Conservation (phyloP, 2,113 vertebrate genomes). For the Perca flavescens region DNA sequence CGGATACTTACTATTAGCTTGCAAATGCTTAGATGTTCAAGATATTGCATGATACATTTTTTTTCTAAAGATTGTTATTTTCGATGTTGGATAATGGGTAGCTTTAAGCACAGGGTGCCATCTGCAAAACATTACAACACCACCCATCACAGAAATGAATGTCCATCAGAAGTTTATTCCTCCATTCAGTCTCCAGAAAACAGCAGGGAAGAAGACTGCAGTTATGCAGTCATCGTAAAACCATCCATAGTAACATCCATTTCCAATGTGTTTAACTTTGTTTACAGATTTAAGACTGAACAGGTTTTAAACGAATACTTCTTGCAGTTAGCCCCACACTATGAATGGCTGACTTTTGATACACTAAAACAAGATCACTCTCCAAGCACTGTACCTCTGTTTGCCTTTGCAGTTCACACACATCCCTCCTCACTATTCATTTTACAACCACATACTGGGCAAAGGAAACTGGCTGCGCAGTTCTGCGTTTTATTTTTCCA, state of each 20-base stretch:
- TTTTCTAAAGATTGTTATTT: background rate
- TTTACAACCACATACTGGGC: constrained; percentile 33
- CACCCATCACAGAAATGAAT: background rate
- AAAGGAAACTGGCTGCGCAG: constrained; percentile 47
- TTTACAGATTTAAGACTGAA: constrained; percentile 25
- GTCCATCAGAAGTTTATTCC: background rate
- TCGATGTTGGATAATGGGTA: constrained; percentile 16
- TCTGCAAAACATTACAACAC: constrained; percentile 10
- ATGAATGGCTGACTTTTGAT: background rate
- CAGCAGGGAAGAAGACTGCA: background rate
- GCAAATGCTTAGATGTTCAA: constrained; percentile 33
- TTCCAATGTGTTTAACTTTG: background rate
- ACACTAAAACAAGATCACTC: constrained; percentile 45
- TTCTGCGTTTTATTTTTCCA: constrained; percentile 64
- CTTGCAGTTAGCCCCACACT: background rate
- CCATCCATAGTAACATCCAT: background rate
- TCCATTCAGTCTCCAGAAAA: background rate
- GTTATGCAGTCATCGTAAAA: background rate
- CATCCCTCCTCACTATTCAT: constrained; percentile 36
- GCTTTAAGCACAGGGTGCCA: constrained; percentile 11
- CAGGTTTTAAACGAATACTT: too few relatives aligned
- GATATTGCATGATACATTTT: constrained; percentile 28
- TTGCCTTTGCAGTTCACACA: constrained; percentile 31
- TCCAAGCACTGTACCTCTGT: constrained; percentile 44
- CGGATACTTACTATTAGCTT: constrained; percentile 37